Evolutionary conservation across 53 echinoderm and acorn worm species (phyloP), one percentile per base, ranked within the genome.

Genomic region (Echinometra lucunter): DNA sequence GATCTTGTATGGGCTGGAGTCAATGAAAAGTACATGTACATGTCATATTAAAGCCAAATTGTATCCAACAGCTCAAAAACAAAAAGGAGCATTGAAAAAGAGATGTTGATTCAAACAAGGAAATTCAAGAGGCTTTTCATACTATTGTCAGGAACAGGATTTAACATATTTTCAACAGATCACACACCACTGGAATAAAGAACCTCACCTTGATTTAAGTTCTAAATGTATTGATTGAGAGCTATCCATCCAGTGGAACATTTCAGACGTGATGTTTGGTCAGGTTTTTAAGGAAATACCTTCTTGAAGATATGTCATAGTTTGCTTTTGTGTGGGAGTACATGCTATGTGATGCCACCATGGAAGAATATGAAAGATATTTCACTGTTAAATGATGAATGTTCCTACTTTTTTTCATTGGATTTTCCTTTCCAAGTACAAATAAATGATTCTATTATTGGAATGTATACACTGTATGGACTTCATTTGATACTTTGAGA

Each of bases 211-310:
- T 78, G 78, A 78, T 8, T 78, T 78, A 34, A 30, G 78, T 17
- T 30, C 42, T 78, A 19, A 6, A 42, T 42, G 78, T 38, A 78
- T 42, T 78, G 78, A 38, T 78, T 78, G 19, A 40, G 78, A 78
- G 17, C 38, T 10, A 21, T 42, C 38, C 2, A 16, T 42, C 38
- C 1, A 1, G 78, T 42, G 40, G 21, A 19, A 17, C 42, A 18
- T 19, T 40, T 40, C 21, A 19, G 19, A 21, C 19, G 10, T 19
- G 21, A 40, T 40, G 21, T 78, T 38, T 19, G 21, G 18, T 78
- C 38, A 78, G 38, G 6, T 78, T 5, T 78, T 78, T 78, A 23
- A 78, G 78, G 78, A 78, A 78, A 78, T 78, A 78, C 17, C 78
- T 78, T 37, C 16, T 21, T 78, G 78, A 42, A 78, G 38, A 42